Evolutionary conservation across 1,140 invertebrate species (phyloP), one percentile per base, ranked within the genome.

Genomic region (Euwallacea similis): DNA sequence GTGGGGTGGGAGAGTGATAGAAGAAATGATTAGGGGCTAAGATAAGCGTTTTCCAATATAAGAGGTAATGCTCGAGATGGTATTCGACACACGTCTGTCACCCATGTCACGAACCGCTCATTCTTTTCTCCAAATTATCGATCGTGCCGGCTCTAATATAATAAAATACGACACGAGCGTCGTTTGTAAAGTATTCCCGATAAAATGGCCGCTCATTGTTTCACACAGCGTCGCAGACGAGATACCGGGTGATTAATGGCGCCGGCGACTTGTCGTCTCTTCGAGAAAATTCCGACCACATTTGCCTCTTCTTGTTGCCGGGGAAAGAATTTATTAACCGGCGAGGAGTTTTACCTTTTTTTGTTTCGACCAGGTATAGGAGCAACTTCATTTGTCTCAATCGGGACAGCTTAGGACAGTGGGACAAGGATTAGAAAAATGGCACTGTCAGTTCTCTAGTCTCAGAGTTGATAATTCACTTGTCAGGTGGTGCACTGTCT

Each of bases 181-280:
- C 69, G 69, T 71, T 71, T 71, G 69, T 71, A 71, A 71, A 71
- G 63, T 71, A 66, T 71, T 71, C 69, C 62, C 62, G 69, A 71
- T 71, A 71, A 71, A 71, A 71, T 71, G 63, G 69, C 69, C 69
- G 62, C 54, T 71, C 69, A 71, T 71, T 71, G 69, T 71, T 71
- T 71, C 69, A 71, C 69, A 71, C 62, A 47, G 69, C 62, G 62
- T 64, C 69, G 56, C 59, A 54, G 44, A 63, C 69, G 63, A 71
- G 69, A 71, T 71, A 71, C 63, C 69, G 63, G 50, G 50, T 66
- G 69, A 71, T 71, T 71, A 71, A 71, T 71, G 69, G 66, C 21
- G 42, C 64, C 64, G 42, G 42, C 33, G 53, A 58, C 64, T 66
- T 66, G 47, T 66, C 63, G 44, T 60, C 58, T 68, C 66, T 47